Base-by-base conservation (phyloP, 2,113 vertebrate genomes). In the Lycocorax pyrrhopterus region DNA sequence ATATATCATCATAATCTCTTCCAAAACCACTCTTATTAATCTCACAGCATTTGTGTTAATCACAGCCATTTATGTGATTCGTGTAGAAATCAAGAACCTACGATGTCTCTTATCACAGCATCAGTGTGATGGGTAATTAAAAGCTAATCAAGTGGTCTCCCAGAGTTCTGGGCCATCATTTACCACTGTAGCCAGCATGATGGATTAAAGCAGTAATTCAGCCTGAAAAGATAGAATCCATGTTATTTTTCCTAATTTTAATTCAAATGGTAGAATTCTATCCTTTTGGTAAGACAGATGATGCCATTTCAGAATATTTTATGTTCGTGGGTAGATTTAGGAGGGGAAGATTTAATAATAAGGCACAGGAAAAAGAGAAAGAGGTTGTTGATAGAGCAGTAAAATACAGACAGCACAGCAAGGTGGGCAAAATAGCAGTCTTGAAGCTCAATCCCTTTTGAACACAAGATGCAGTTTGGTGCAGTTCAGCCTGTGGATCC, bases 161-260 rank as follows among this genome's bases (percentile, higher is more conserved):
- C 37, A 63, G 58, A 10, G 27, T 92, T 67, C 44, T 68, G 56
- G 51, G 63, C 59, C 30, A 33, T 63, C 86, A 76, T 35, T 92
- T 76, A 52, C 43, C 16, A 35, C 32, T 84, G n/a, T 33, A 90
- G 17, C 46, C 67, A 95, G 68, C 29, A 37, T 64, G 81, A 94
- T 76, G 68, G 75, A 89, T 93, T 73, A 72, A 88, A 94, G 58
- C 53, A 86, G 53, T 92, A 88, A 89, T 76, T 84, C 60, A 82
- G 11, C 25, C 46, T 73, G 74, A 90, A 88, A 91, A 93, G 32
- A 77, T 1, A 76, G 25, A 82, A 41, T 58, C 35, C 26, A 6
- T 46, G 26, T 32, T 73, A 53, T 93, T 93, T 96, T 88, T 82
- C 51, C 21, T 73, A 1, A 0, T 64, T 90, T 93, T 95, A 72